A percentile compares a stretch with the other conserved stretches of the same genome.
Conservation (phyloP, 2,113 vertebrate species). For the Typhlomys cinereus region DNA sequence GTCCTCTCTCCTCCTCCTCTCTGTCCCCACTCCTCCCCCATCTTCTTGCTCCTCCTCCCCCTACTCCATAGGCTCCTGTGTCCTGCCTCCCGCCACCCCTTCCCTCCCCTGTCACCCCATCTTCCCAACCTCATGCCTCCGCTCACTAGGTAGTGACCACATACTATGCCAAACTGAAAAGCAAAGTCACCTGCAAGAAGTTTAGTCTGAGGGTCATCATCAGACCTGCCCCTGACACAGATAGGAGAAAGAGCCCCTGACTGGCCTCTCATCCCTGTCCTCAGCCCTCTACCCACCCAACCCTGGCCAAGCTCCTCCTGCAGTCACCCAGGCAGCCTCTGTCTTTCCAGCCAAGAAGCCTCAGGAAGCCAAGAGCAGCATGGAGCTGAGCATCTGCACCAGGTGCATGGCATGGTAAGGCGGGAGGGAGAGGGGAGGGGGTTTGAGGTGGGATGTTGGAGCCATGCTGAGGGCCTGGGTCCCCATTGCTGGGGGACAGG, state of each 20-base stretch:
- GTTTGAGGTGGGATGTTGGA: too few relatives aligned
- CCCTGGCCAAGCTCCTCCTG: neutral
- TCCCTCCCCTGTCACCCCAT: fast-evolving
- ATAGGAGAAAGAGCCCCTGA: constrained; percentile 69
- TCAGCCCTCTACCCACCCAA: neutral
- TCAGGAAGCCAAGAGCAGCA: constrained; percentile 7
- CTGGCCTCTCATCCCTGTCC: neutral
- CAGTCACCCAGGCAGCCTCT: too few relatives aligned
- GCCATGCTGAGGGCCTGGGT: too few relatives aligned
- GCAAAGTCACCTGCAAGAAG: constrained; percentile 82
- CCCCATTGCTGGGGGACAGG: too few relatives aligned
- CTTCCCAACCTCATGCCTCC: fast-evolving
- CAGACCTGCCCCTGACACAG: neutral
- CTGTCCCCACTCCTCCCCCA: too few relatives aligned
- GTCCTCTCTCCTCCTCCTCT: neutral
- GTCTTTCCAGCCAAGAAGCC: constrained; percentile 73
- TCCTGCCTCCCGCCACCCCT: too few relatives aligned
- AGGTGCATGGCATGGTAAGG: too few relatives aligned
- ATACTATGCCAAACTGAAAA: constrained; percentile 68
- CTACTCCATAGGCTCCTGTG: too few relatives aligned
- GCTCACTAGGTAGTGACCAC: constrained; percentile 64
- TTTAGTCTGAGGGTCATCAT: constrained; percentile 86
- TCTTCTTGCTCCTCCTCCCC: too few relatives aligned
- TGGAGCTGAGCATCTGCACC: constrained; percentile 81
- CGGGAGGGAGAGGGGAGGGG: too few relatives aligned